Percentiles rank a stretch among this genome's conserved stretches.
These are phyloP conservation scores for Eumaeus atala DNA, from an alignment of 1,140 invertebrate species.

Conservation along the genomic window DNA sequence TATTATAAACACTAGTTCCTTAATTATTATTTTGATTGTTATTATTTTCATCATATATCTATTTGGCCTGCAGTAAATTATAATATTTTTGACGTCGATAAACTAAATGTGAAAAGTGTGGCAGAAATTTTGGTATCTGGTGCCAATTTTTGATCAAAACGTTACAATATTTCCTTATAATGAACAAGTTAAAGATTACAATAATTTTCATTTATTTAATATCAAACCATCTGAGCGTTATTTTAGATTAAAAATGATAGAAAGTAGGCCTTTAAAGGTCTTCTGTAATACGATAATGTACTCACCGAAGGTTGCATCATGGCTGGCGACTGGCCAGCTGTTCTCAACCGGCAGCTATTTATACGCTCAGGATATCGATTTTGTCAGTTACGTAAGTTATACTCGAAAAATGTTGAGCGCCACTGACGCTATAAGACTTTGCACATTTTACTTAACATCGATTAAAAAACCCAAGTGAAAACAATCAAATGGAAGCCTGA, in stretches of 20 bases:
- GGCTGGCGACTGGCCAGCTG: conserved; percentile 60
- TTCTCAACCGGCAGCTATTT: conserved; percentile 61
- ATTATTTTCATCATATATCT: too few species aligned
- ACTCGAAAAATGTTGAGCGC: conserved; percentile 47
- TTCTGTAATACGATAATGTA: conserved; percentile 18
- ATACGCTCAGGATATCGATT: conserved; percentile 66
- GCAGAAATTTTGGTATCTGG: too few species aligned
- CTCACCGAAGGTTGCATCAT: conserved; percentile 62
- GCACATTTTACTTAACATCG: conserved; percentile 25
- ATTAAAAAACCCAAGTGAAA: conserved; percentile 1
- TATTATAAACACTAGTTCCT: too few species aligned
- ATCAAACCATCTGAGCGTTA: too few species aligned
- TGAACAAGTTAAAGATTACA: too few species aligned
- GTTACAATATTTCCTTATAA: too few species aligned
- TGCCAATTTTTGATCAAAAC: too few species aligned
- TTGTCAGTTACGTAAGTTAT: conserved; percentile 62
- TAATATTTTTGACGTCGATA: too few species aligned
- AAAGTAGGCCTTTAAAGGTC: conserved; percentile 1
- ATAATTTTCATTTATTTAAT: too few species aligned
- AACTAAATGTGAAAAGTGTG: too few species aligned
- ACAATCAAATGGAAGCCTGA: conserved; percentile 45
- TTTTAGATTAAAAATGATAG: neutral
- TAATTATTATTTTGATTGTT: too few species aligned
- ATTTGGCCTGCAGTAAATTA: too few species aligned
- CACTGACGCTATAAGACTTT: conserved; percentile 32